A percentile compares a stretch with the other conserved stretches of the same genome.
phyloP scores from a whole-genome alignment of 2,888 invertebrate genomes.

The Clivina fossor region DNA sequence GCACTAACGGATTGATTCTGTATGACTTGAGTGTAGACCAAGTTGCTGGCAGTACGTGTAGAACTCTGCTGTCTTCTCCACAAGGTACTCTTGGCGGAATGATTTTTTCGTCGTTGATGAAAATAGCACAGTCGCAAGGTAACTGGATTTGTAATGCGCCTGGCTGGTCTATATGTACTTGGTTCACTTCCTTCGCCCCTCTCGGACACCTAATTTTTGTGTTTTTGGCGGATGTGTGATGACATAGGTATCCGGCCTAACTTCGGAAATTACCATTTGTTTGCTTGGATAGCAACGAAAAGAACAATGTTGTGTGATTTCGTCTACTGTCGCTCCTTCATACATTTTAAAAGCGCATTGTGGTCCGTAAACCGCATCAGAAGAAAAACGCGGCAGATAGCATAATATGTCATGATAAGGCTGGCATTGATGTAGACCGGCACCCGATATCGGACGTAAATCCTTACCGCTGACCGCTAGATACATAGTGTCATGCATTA shows the following conservation, averaged over 20 bases:
- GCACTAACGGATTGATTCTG: not conserved
- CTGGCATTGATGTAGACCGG: slow-evolving; percentile 18
- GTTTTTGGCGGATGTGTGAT: not conserved
- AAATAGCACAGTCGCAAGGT: slow-evolving; percentile 2
- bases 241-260: not conserved
- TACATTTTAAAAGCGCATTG: slow-evolving; percentile 18
- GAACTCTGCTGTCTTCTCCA: not conserved
- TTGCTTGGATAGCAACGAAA: no score
- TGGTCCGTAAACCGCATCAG: slow-evolving; percentile 20
- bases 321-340: slow-evolving; percentile 8
- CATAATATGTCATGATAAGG: slow-evolving; percentile 22
- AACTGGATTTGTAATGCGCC: slow-evolving; percentile 10
- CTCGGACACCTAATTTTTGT: not conserved
- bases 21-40: slow-evolving; percentile 1
- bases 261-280: no score
- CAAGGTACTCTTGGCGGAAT: not conserved
- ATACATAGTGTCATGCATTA: slow-evolving; percentile 22
- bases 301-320: no score
- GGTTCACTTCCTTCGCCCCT: not conserved
- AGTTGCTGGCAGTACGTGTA: not conserved
- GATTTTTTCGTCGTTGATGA: not conserved
- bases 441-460: slow-evolving; percentile 14
- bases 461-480: slow-evolving; percentile 15
- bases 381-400: slow-evolving; percentile 22
- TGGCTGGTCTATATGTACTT: slow-evolving; percentile 5